These are phyloP conservation scores for Discoglossus pictus DNA, from an alignment of 2,797 vertebrate species.

Conservation along the genomic window DNA sequence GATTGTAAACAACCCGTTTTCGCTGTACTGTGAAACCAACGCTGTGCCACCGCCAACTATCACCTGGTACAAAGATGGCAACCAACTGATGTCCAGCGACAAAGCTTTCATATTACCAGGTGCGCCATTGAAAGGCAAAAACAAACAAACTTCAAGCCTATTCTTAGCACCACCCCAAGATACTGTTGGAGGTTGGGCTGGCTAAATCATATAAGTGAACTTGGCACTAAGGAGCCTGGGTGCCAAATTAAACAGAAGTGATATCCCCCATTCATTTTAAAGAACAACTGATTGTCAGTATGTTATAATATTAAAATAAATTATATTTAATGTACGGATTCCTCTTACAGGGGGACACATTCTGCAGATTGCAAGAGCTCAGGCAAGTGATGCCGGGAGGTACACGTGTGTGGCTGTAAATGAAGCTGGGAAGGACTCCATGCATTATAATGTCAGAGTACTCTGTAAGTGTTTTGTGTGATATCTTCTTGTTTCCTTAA, in stretches of 20 bases:
- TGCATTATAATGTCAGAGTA: slow-evolving; percentile 86
- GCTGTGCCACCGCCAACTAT: slow-evolving; percentile 91
- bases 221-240: too few species aligned
- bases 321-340: not conserved
- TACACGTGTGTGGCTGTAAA: slow-evolving; percentile 90
- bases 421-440: slow-evolving; percentile 92
- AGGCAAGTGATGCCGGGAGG: slow-evolving; percentile 80
- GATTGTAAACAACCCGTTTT: slow-evolving; percentile 88
- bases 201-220: too few species aligned
- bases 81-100: slow-evolving; percentile 78
- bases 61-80: slow-evolving; percentile 93
- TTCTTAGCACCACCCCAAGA: too few species aligned
- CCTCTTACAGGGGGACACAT: slow-evolving; percentile 81
- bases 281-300: too few species aligned
- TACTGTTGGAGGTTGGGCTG: too few species aligned
- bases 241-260: too few species aligned
- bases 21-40: slow-evolving; percentile 91
- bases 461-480: slow-evolving; percentile 76
- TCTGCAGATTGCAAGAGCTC: slow-evolving; percentile 85
- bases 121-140: slow-evolving; percentile 62
- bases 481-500: slow-evolving; percentile 3
- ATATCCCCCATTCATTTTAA: too few species aligned
- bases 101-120: slow-evolving; percentile 89
- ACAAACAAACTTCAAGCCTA: too few species aligned
- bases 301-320: too few species aligned